Conservation (phyloP, 2,888 invertebrate species). For the Mayetiola destructor region DNA sequence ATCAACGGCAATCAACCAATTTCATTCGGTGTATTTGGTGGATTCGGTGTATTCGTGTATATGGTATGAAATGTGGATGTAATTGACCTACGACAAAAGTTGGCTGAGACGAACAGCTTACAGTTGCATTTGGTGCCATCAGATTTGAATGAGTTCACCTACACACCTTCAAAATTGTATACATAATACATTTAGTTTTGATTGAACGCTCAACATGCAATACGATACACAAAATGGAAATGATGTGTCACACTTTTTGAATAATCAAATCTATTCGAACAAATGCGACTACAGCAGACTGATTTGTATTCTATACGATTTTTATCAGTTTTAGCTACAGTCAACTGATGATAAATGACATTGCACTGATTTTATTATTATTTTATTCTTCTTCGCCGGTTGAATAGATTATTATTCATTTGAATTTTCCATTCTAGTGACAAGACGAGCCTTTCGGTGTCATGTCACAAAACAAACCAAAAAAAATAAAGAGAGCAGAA, state of each 20-base stretch:
- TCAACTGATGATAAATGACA: conserved; percentile 9
- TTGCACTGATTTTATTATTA: conserved; percentile 10
- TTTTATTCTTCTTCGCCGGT: too few relatives aligned
- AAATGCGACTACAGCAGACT: neutral
- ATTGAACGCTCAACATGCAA: neutral
- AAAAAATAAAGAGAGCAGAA: neutral
- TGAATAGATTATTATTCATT: too few relatives aligned
- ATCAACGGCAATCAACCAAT: neutral
- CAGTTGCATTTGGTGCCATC: too few relatives aligned
- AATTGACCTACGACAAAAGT: conserved; percentile 12
- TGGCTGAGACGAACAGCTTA: too few relatives aligned
- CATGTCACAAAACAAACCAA: too few relatives aligned
- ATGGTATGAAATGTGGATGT: too few relatives aligned
- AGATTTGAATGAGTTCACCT: too few relatives aligned
- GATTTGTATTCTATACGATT: neutral
- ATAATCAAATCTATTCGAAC: neutral
- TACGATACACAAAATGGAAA: neutral
- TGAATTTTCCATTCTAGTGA: neutral
- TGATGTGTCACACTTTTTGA: neutral
- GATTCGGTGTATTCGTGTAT: too few relatives aligned
- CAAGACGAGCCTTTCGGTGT: neutral
- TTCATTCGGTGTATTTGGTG: too few relatives aligned
- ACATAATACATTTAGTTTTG: too few relatives aligned
- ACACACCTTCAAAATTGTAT: too few relatives aligned
- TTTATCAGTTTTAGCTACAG: neutral